Evolutionary conservation across 2,797 vertebrate genomes (phyloP).

Genomic region (Rhabdophis nuchalis): DNA sequence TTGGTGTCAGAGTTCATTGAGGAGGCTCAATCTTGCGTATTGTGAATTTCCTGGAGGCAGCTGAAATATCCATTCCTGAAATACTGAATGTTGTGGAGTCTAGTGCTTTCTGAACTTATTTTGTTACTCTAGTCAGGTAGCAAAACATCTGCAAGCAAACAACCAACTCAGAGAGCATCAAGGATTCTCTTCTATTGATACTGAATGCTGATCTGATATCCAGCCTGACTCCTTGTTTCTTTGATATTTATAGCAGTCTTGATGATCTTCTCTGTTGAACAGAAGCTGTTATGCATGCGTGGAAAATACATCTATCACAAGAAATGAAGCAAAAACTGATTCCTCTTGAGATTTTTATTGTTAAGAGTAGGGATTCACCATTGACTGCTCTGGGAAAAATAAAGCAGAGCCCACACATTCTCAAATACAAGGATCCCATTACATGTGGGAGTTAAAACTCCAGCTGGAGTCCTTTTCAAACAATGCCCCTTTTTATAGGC

Average conservation of each 20-base stretch:
- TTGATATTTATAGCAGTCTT: not conserved
- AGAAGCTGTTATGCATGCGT: not conserved
- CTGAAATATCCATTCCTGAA: not conserved
- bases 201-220: not conserved
- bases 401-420: conserved; percentile 31
- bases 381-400: conserved; percentile 18
- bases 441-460: conserved; percentile 8
- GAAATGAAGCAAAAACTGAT: conserved; percentile 26
- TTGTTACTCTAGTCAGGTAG: not conserved
- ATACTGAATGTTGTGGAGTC: not conserved
- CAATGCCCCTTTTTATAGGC: conserved; percentile 18
- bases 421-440: conserved; percentile 23
- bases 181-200: not conserved
- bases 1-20: not conserved
- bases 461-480: conserved; percentile 12
- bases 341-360: conserved; percentile 65
- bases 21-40: not conserved
- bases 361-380: conserved; percentile 49
- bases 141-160: not conserved
- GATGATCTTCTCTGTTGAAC: not conserved
- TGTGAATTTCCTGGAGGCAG: not conserved
- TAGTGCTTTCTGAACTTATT: not conserved
- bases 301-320: not conserved
- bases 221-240: not conserved
- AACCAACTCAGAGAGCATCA: not conserved